Percentiles rank a stretch among this genome's conserved stretches.
Evolutionary conservation across 1,140 invertebrate species (phyloP).

Genomic region (Nomia melanderi): DNA sequence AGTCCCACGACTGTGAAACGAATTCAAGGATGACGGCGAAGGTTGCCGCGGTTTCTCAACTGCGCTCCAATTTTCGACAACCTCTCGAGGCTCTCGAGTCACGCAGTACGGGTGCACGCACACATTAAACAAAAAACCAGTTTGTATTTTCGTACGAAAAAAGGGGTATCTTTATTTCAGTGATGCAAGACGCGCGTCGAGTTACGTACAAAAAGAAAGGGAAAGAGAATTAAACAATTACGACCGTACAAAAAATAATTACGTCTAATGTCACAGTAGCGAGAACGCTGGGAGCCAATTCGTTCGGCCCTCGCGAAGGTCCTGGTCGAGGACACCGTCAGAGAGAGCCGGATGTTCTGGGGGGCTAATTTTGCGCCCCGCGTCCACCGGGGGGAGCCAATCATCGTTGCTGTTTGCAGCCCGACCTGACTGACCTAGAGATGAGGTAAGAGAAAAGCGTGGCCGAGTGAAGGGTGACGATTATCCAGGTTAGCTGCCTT

Average conservation of each 20-base stretch:
- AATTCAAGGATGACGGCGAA: neutral
- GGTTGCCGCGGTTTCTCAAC: neutral
- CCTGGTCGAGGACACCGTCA: neutral
- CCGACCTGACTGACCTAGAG: neutral
- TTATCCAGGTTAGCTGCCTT: neutral
- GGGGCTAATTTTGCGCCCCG: neutral
- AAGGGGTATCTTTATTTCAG: constrained; percentile 45
- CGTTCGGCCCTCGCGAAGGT: neutral
- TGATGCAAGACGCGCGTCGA: constrained; percentile 32
- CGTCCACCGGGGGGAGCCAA: constrained; percentile 1
- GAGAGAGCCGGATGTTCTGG: neutral
- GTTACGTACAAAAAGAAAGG: constrained; percentile 30
- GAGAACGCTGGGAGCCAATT: constrained; percentile 4
- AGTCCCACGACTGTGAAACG: no score
- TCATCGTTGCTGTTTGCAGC: neutral
- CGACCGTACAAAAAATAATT: constrained; percentile 4
- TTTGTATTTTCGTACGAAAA: constrained; percentile 48
- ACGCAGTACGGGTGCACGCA: no score
- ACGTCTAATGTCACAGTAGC: neutral
- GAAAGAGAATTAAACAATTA: neutral
- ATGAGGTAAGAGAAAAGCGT: neutral
- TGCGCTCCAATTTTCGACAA: neutral
- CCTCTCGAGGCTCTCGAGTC: no score
- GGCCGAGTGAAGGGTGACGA: neutral
- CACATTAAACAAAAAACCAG: no score